Base-by-base conservation (phyloP, 1,140 invertebrate species). In the Gryllus bimaculatus region DNA sequence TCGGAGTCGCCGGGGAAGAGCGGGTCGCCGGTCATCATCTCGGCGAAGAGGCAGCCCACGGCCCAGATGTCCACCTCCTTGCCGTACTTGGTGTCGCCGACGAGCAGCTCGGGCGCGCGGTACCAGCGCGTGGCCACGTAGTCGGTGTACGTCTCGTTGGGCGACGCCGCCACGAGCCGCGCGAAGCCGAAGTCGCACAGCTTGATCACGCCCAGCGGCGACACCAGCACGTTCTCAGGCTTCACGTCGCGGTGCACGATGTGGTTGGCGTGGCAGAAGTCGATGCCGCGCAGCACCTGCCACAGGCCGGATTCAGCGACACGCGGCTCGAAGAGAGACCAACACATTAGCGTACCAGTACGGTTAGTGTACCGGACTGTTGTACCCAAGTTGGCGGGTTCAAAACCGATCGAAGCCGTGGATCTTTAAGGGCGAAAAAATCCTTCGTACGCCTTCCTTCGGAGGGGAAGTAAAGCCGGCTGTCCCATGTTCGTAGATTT, bases 221-320 rank as follows among this genome's bases (percentile, higher is more conserved):
- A 95, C 0, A 96, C 92, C 47, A 96, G 86, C 15, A 97, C 91
- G 84, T 97, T 97, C 84, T 96, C 95, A n/a, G 95, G 95, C 84
- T 97, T 97, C 10, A 96, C 90, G 85, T 96, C 95, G 48, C 95
- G 87, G 85, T 97, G 95, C 83, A 97, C 95, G 82, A 96, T 94
- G 94, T 96, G 86, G 85, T 94, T 94, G 78, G 88, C 86, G 85
- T 97, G 95, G 84, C 94, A 96, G 84, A 95, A 96, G 79, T 93
- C 91, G n/a, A 96, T 89, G 47, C 93, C 95, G 78, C 94, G 90
- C 7, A 95, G 85, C 18, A 96, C 90, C 88, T 97, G 95, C 85
- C 90, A 96, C 39, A 95, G 90, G 82, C 95, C 91, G 81, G 91
- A 91, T 79, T 93, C 88, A 47, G 91, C 90, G 7, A 88, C 88